These are phyloP conservation scores for Mus caroli DNA, from an alignment of 2,797 vertebrate genomes.

Conservation along the genomic window DNA sequence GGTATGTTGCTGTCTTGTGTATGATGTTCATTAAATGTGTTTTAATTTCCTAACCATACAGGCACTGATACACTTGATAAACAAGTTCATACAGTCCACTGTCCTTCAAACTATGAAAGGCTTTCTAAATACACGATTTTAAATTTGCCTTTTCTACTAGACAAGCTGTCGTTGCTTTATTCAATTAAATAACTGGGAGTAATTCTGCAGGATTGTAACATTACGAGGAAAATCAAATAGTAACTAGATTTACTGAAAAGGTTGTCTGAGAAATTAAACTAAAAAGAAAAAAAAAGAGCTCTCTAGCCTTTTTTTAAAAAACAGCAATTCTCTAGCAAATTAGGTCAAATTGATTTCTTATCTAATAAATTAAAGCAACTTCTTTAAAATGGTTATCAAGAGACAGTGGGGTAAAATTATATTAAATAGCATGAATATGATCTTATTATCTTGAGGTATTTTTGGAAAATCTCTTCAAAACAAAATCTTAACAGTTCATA, in stretches of 20 bases:
- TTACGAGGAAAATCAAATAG: slow-evolving; percentile 71
- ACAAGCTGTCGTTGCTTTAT: slow-evolving; percentile 80
- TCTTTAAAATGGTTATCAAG: slow-evolving; percentile 83
- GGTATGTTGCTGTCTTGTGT: slow-evolving; percentile 89
- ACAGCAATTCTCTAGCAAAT: slow-evolving; percentile 84
- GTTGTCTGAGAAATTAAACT: slow-evolving; percentile 86
- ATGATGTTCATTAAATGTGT: slow-evolving; percentile 83
- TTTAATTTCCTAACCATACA: slow-evolving; percentile 82
- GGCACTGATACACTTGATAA: slow-evolving; percentile 70
- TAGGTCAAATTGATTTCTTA: slow-evolving; percentile 88
- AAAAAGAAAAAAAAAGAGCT: slow-evolving; percentile 58
- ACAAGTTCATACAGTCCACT: slow-evolving; percentile 77
- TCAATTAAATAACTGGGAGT: slow-evolving; percentile 69
- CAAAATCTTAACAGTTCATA: slow-evolving; percentile 74
- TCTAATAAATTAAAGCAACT: slow-evolving; percentile 83
- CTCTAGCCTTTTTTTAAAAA: slow-evolving; percentile 61
- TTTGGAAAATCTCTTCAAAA: slow-evolving; percentile 39
- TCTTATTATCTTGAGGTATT: slow-evolving; percentile 61
- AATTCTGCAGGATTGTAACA: slow-evolving; percentile 61
- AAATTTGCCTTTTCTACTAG: slow-evolving; percentile 72
- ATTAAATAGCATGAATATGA: slow-evolving; percentile 77
- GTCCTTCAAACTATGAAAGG: slow-evolving; percentile 80
- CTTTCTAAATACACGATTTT: slow-evolving; percentile 71
- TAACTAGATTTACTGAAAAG: slow-evolving; percentile 73
- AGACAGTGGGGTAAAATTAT: slow-evolving; percentile 81